Evolutionary conservation across 2,888 invertebrate species (phyloP).

Genomic region (Omphaloscelis lunosa): DNA sequence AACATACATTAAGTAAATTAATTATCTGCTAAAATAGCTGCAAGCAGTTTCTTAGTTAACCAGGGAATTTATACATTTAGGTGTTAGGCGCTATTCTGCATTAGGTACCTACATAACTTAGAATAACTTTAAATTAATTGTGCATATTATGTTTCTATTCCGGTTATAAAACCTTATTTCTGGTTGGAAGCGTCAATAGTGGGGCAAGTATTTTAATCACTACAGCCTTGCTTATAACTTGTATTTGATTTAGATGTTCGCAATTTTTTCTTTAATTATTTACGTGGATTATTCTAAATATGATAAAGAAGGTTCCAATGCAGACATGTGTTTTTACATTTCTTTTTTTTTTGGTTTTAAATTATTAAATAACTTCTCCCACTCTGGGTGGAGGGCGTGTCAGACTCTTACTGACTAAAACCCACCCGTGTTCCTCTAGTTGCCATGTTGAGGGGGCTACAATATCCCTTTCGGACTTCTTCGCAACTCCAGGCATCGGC

Average conservation of each 20-base stretch:
- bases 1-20: conserved; percentile 7
- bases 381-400: too few relatives aligned
- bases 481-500: too few relatives aligned
- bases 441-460: too few relatives aligned
- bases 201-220: conserved; percentile 27
- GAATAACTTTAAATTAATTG: conserved; percentile 49
- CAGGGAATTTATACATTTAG: conserved; percentile 17
- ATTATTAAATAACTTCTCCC: too few relatives aligned
- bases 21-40: conserved; percentile 19
- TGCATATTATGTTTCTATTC: conserved; percentile 45
- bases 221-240: not conserved
- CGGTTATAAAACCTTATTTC: conserved; percentile 37
- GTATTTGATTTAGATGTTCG: conserved; percentile 10
- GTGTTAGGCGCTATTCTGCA: conserved; percentile 33
- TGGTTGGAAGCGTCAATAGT: conserved; percentile 30
- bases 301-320: not conserved
- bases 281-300: not conserved
- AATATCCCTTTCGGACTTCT: too few relatives aligned
- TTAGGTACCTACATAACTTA: conserved; percentile 32
- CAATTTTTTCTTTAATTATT: not conserved
- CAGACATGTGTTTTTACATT: not conserved
- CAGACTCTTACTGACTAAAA: too few relatives aligned
- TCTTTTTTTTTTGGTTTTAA: too few relatives aligned
- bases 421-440: too few relatives aligned
- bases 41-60: conserved; percentile 16